Evolutionary conservation across 2,113 vertebrate species (phyloP).

Genomic region (Bubo bubo): DNA sequence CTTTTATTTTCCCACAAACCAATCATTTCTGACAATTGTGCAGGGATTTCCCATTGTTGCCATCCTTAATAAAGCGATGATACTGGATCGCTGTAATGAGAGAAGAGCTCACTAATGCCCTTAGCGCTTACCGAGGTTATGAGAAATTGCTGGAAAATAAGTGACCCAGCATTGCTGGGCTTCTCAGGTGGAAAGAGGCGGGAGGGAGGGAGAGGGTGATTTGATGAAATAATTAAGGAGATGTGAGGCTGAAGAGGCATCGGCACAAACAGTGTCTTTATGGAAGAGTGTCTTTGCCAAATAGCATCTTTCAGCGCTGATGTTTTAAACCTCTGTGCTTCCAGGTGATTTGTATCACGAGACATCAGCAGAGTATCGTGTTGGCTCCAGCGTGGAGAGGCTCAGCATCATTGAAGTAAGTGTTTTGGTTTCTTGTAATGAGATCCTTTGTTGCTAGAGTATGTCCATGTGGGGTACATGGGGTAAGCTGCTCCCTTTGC

Average conservation of each 20-base stretch:
- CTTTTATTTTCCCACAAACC: neutral
- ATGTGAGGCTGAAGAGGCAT: neutral
- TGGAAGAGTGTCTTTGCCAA: neutral
- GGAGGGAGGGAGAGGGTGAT: neutral
- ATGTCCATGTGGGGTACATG: neutral
- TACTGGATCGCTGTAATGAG: neutral
- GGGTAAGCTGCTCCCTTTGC: neutral
- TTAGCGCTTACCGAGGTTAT: neutral
- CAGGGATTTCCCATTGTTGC: conserved; percentile 26
- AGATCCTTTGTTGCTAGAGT: neutral
- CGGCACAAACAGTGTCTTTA: neutral
- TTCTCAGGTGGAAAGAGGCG: neutral
- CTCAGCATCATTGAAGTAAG: conserved; percentile 83
- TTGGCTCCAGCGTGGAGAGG: conserved; percentile 78
- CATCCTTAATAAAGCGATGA: neutral
- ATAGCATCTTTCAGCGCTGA: neutral
- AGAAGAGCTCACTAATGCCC: neutral
- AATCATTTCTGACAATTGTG: neutral
- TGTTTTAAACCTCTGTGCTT: neutral
- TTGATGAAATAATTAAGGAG: neutral
- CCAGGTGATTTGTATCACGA: conserved; percentile 83
- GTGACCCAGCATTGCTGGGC: neutral
- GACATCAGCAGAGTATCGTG: conserved; percentile 77
- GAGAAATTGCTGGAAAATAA: neutral
- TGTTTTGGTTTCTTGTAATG: neutral